A percentile compares a stretch with the other conserved stretches of the same genome.
These are phyloP conservation scores for Scaptodrosophila latifasciaeformis DNA, from an alignment of 2,888 invertebrate genomes.

Conservation along the genomic window DNA sequence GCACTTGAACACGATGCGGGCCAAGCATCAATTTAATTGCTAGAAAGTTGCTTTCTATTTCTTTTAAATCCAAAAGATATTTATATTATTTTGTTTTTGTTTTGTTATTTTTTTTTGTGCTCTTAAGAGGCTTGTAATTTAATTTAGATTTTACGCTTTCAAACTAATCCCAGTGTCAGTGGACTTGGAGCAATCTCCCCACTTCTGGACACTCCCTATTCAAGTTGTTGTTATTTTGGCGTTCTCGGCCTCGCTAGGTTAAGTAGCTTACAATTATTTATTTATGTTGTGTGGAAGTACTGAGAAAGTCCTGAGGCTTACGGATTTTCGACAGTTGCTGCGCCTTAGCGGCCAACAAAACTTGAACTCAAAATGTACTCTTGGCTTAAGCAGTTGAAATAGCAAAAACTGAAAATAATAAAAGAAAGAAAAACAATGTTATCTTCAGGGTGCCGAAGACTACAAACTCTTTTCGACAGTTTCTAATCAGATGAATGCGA, in stretches of 20 bases:
- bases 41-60: conserved; percentile 1
- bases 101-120: background rate
- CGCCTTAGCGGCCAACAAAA: conserved; percentile 44
- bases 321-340: conserved; percentile 45
- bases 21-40: conserved; percentile 26
- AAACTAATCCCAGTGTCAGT: conserved; percentile 7
- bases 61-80: background rate
- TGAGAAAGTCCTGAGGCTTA: conserved; percentile 1
- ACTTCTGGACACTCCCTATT: background rate
- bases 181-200: background rate
- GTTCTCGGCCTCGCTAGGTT: conserved; percentile 14
- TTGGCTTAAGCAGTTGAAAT: background rate
- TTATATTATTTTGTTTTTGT: background rate
- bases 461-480: no score
- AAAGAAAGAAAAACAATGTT: no score
- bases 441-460: no score
- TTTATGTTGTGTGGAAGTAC: conserved; percentile 39
- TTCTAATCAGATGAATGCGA: no score
- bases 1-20: background rate
- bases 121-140: conserved; percentile 16
- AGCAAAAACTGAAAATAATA: background rate
- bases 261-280: conserved; percentile 61
- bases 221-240: conserved; percentile 4
- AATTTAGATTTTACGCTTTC: conserved; percentile 11
- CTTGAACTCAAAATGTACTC: background rate